A percentile compares a stretch with the other conserved stretches of the same genome.
phyloP scores from a whole-genome alignment of 2,797 vertebrate genomes.

The Pseudochaenichthys georgianus region DNA sequence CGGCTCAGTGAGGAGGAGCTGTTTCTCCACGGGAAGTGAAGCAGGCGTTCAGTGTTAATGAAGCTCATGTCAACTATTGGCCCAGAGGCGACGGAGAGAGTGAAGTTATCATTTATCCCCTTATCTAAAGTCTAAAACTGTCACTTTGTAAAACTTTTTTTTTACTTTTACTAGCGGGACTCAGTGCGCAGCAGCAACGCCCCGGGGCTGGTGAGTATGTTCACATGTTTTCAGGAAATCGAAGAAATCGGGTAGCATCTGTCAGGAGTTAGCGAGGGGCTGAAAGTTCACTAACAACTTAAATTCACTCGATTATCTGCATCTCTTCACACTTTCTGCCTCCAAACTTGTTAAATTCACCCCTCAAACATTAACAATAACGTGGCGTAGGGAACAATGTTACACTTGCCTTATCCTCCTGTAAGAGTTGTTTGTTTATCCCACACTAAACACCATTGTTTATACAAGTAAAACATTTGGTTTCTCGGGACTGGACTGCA shows the following conservation, averaged over 20 bases:
- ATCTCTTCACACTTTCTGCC: too few relatives aligned
- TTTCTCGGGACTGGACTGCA: neutral
- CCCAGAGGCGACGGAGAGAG: conserved; percentile 43
- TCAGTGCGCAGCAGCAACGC: conserved; percentile 45
- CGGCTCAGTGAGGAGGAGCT: conserved; percentile 63
- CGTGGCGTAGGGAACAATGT: neutral
- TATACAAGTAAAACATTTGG: neutral
- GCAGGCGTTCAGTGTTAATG: conserved; percentile 22
- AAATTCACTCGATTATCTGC: neutral
- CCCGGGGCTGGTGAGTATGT: conserved; percentile 71
- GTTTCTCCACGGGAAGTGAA: conserved; percentile 56
- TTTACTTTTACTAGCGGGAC: neutral
- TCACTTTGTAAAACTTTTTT: neutral
- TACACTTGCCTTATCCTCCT: conserved; percentile 34
- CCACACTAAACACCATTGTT: conserved; percentile 1
- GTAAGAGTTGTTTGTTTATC: conserved; percentile 2
- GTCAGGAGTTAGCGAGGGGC: conserved; percentile 36
- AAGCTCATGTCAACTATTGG: conserved; percentile 55
- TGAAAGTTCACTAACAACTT: neutral
- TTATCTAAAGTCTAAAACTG: neutral
- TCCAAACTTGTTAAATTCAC: neutral
- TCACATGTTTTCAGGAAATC: conserved; percentile 73
- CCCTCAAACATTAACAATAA: neutral
- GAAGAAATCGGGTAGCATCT: conserved; percentile 55
- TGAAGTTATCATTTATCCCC: conserved; percentile 1